Conservation (phyloP, 2,797 vertebrate genomes). For the Acanthurus leucopareius region DNA sequence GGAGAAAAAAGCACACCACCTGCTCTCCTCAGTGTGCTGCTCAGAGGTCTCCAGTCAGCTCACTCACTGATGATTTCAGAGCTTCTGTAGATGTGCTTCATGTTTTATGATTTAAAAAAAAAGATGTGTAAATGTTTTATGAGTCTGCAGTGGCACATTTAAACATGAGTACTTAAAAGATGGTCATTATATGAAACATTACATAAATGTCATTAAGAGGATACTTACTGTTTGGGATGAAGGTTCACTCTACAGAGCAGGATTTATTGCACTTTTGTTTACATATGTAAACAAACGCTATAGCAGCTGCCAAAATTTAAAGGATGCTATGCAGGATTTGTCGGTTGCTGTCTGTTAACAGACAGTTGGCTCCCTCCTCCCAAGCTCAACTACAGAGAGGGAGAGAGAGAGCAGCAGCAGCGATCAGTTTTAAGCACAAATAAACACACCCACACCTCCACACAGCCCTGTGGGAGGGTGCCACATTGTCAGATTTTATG, state of each 20-base stretch:
- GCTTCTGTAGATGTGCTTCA: not conserved
- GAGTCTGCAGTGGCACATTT: not conserved
- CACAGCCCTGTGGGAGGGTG: no score
- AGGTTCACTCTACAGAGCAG: not conserved
- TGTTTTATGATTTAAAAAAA: not conserved
- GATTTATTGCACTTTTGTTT: not conserved
- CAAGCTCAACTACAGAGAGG: no score
- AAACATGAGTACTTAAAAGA: not conserved
- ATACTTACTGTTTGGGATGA: not conserved
- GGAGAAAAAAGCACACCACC: slow-evolving; percentile 27
- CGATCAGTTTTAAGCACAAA: no score
- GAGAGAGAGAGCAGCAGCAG: no score
- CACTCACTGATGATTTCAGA: not conserved
- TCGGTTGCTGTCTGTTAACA: no score
- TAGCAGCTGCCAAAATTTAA: not conserved
- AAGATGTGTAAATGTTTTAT: not conserved
- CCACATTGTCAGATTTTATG: no score
- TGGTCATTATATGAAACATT: not conserved
- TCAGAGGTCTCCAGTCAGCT: not conserved
- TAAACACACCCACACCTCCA: no score
- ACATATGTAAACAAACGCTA: not conserved
- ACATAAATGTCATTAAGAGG: not conserved
- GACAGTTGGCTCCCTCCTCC: no score
- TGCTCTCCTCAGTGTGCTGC: slow-evolving; percentile 28
- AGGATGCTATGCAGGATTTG: no score